phyloP scores from a whole-genome alignment of 2,797 vertebrate genomes.

The Dendrocincla tyrannina region DNA sequence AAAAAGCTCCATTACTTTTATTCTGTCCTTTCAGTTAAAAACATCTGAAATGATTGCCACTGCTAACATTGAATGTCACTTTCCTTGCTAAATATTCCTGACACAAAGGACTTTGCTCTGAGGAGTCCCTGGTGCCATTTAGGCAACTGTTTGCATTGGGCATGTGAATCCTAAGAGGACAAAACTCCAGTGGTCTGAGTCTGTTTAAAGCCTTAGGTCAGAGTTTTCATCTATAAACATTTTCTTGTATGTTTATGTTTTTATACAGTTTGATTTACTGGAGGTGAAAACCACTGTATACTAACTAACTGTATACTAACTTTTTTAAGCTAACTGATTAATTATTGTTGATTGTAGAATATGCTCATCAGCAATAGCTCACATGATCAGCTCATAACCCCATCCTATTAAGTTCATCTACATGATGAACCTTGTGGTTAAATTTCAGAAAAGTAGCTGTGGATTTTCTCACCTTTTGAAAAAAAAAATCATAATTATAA shows the following conservation, averaged over 20 bases:
- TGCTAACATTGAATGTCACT: rapidly evolving
- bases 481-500: background rate
- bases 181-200: conserved; percentile 40
- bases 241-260: conserved; percentile 36
- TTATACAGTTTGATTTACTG: conserved; percentile 54
- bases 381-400: background rate
- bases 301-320: background rate
- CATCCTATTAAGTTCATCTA: background rate
- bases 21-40: background rate
- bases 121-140: background rate
- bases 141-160: background rate
- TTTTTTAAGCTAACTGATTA: conserved; percentile 20
- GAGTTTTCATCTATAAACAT: conserved; percentile 61
- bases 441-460: background rate
- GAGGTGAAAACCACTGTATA: conserved; percentile 49
- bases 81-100: background rate
- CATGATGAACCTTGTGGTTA: background rate
- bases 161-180: background rate
- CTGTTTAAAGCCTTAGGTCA: conserved; percentile 52
- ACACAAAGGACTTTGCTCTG: background rate
- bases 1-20: background rate
- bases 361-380: background rate
- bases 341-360: conserved; percentile 31
- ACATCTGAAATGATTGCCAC: background rate
- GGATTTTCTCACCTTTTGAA: background rate